Percentiles rank a stretch among this genome's conserved stretches.
These are phyloP conservation scores for Caenorhabditis plicata DNA, from an alignment of 2,888 invertebrate genomes.

Conservation along the genomic window DNA sequence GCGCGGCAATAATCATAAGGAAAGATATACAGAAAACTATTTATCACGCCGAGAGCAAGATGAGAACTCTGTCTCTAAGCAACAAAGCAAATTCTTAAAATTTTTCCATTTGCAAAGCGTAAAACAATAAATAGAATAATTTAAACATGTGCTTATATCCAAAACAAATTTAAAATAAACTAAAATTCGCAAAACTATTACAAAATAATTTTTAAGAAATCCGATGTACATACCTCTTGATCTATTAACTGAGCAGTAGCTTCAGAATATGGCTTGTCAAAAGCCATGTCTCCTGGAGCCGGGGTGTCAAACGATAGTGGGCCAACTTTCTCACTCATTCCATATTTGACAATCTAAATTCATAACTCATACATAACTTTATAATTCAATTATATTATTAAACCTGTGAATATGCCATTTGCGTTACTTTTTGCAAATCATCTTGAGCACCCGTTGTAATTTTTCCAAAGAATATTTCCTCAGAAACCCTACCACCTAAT, in stretches of 20 bases:
- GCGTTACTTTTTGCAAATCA: slow-evolving; percentile 94
- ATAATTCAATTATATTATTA: background rate
- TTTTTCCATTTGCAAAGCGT: too few relatives aligned
- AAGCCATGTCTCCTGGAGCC: slow-evolving; percentile 78
- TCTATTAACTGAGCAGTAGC: slow-evolving; percentile 94
- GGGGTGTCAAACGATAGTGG: slow-evolving; percentile 94
- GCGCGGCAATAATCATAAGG: too few relatives aligned
- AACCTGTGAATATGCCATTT: slow-evolving; percentile 92
- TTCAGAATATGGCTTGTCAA: slow-evolving; percentile 90
- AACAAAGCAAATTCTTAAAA: too few relatives aligned
- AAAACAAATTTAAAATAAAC: too few relatives aligned
- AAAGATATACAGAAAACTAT: too few relatives aligned
- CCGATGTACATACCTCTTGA: slow-evolving; percentile 74
- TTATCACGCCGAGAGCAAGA: too few relatives aligned
- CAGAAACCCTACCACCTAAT: slow-evolving; percentile 74
- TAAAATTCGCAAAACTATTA: too few relatives aligned
- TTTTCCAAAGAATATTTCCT: slow-evolving; percentile 87
- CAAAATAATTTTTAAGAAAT: slow-evolving; percentile 68
- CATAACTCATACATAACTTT: background rate
- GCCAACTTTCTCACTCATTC: slow-evolving; percentile 96
- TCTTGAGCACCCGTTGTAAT: slow-evolving; percentile 99
- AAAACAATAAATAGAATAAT: too few relatives aligned
- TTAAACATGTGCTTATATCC: too few relatives aligned
- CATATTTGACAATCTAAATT: slow-evolving; percentile 82
- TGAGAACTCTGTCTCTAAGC: too few relatives aligned